Evolutionary conservation across 2,113 vertebrate species (phyloP), one percentile per base, ranked within the genome.

Genomic region (Austrofundulus limnaeus): DNA sequence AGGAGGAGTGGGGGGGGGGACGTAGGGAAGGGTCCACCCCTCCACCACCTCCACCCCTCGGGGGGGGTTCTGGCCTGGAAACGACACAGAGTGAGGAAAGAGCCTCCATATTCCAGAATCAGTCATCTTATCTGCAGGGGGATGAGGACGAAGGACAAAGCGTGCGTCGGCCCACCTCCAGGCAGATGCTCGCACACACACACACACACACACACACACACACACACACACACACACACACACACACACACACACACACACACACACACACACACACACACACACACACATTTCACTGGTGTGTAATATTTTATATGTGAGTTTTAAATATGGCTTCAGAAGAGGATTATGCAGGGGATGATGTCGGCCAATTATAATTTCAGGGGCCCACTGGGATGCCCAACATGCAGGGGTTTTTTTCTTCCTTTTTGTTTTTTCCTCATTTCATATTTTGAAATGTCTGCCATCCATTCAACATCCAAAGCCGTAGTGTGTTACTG

Each of bases 1-100:
- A 45, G 80, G n/a, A n/a, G n/a, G n/a, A n/a, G n/a, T n/a, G n/a
- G n/a, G n/a, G n/a, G 73, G 68, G 73, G 73, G 68, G 73, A 49
- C 28, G 50, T 50, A 23, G 52, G 23, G 55, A 75, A 70, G 50
- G 78, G 7, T 67, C 84, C 78, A 82, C 28, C 0, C 5, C 28
- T 7, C 28, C 28, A 3, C 28, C 28, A 3, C 28, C 28, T 7
- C 28, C 28, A 3, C 31, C 31, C 31, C 4, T 9, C 8, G 5
- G 31, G 8, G 69, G 87, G 74, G 42, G 68, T 16, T 45, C 75
- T 89, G 89, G 83, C 89, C 89, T 89, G 89, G 81, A 90, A 88
- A 88, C 90, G 92, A 92, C 91, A 93, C 70, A 71, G 81, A 87
- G 89, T 90, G 90, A 90, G 88, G 84, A 79, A 92, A 90, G 89